phyloP scores from a whole-genome alignment of 2,113 vertebrate species.

The Thalassoma bifasciatum region DNA sequence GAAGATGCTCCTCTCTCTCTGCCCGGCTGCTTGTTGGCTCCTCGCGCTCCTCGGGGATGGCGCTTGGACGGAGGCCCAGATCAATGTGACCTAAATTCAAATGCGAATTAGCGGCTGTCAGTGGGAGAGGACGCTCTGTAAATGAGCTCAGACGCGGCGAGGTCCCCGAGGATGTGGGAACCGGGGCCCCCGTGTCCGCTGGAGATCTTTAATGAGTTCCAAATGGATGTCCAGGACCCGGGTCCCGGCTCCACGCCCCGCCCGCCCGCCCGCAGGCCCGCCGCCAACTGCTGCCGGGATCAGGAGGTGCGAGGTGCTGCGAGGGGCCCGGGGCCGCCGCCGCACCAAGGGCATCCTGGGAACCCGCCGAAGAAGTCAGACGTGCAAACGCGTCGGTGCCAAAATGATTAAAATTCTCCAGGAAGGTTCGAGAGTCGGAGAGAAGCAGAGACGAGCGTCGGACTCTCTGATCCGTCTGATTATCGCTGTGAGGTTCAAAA shows the following conservation, averaged over 20 bases:
- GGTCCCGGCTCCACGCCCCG: constrained; percentile 42
- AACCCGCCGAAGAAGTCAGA: constrained; percentile 15
- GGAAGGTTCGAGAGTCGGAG: constrained; percentile 13
- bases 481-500: background rate
- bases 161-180: constrained; percentile 64
- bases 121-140: constrained; percentile 77
- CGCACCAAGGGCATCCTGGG: constrained; percentile 15
- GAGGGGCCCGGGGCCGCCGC: background rate
- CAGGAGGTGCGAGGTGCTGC: constrained; percentile 12
- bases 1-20: constrained; percentile 47
- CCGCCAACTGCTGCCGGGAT: constrained; percentile 21
- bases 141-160: constrained; percentile 80
- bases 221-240: constrained; percentile 76
- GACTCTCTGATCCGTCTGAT: background rate
- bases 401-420: constrained; percentile 37
- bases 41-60: constrained; percentile 59
- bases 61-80: constrained; percentile 81
- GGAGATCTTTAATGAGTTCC: constrained; percentile 82
- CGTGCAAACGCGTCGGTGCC: background rate
- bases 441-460: too few relatives aligned
- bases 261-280: constrained; percentile 41
- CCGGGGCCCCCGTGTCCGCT: constrained; percentile 59
- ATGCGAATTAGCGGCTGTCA: constrained; percentile 82
- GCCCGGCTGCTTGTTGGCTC: constrained; percentile 53
- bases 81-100: constrained; percentile 85